phyloP scores from a whole-genome alignment of 2,113 vertebrate species.

The Epinephelus cyanopodus region DNA sequence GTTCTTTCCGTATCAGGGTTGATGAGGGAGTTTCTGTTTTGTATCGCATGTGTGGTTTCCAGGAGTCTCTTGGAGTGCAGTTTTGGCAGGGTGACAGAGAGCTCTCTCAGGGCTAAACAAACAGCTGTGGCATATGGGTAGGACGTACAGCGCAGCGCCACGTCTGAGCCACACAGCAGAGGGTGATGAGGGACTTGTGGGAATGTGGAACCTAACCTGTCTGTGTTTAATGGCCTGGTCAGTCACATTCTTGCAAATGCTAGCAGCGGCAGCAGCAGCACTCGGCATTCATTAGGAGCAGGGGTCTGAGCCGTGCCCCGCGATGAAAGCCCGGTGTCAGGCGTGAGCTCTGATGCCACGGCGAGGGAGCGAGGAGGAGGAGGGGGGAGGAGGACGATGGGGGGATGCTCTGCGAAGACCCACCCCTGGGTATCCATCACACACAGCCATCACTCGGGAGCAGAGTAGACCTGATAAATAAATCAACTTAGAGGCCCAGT shows the following conservation, averaged over 20 bases:
- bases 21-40: conserved; percentile 68
- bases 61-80: conserved; percentile 56
- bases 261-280: conserved; percentile 35
- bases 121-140: conserved; percentile 80
- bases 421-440: conserved; percentile 85
- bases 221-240: conserved; percentile 64
- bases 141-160: conserved; percentile 56
- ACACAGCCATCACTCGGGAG: conserved; percentile 81
- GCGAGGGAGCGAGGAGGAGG: conserved; percentile 45
- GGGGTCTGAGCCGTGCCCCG: conserved; percentile 54
- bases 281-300: conserved; percentile 75
- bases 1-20: conserved; percentile 53
- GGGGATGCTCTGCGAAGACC: conserved; percentile 69
- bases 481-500: conserved; percentile 87
- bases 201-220: conserved; percentile 58
- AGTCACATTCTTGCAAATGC: conserved; percentile 45
- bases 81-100: conserved; percentile 77
- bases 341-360: conserved; percentile 70
- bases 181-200: conserved; percentile 29
- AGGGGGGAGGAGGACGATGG: conserved; percentile 2
- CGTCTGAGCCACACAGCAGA: conserved; percentile 19
- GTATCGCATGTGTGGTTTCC: conserved; percentile 56
- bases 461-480: conserved; percentile 86
- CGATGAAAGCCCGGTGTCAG: conserved; percentile 79
- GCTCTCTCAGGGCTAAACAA: conserved; percentile 76